Evolutionary conservation across 1,140 invertebrate species (phyloP).

Genomic region (Pogonus chalceus): DNA sequence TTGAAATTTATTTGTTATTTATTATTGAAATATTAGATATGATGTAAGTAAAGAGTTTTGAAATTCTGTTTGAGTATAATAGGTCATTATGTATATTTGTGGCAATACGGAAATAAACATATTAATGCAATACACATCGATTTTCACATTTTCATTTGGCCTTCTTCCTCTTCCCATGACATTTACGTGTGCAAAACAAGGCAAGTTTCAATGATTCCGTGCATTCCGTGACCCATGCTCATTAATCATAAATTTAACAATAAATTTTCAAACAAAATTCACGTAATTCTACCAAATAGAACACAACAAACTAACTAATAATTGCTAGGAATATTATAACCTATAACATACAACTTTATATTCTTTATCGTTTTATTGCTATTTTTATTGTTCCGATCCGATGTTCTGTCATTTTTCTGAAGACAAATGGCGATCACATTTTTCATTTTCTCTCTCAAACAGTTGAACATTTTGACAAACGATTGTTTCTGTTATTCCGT

Average conservation of each 20-base stretch:
- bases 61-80: too few species aligned
- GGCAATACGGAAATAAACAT: too few species aligned
- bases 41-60: too few species aligned
- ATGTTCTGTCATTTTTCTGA: background rate
- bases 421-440: background rate
- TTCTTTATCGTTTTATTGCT: background rate
- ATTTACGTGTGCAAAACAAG: conserved; percentile 3
- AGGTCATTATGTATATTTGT: too few species aligned
- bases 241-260: conserved; percentile 1
- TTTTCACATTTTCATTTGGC: too few species aligned
- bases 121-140: too few species aligned
- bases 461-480: too few species aligned
- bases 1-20: too few species aligned
- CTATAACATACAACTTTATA: background rate
- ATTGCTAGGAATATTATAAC: background rate
- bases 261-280: background rate
- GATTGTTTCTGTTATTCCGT: too few species aligned
- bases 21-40: too few species aligned
- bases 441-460: background rate
- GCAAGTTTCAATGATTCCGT: background rate
- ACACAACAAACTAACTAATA: background rate
- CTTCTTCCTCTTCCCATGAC: too few species aligned
- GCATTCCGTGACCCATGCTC: background rate
- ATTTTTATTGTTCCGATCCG: background rate
- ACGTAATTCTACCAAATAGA: background rate